Evolutionary conservation across 2,888 invertebrate species (phyloP), one percentile per base, ranked within the genome.

Genomic region (Athalia cordata): DNA sequence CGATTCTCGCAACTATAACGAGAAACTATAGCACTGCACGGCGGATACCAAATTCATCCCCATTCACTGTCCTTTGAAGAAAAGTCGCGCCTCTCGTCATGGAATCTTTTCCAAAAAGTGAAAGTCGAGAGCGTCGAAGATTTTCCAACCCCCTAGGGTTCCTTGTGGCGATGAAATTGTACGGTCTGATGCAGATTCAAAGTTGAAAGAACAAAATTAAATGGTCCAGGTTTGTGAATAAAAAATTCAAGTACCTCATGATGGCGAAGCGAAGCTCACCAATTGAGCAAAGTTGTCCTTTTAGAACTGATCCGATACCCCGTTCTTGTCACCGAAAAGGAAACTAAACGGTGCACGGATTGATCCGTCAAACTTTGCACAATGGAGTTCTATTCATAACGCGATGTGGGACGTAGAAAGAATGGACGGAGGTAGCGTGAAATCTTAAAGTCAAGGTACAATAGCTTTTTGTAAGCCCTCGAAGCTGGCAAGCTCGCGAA

Each of bases 401-500:
- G 68, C 64, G 65, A 62, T 67, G 49, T 55, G 74, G 78, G 64
- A 4, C 75, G 59, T 62, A 47, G 64, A 78, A 78, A 78, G 74
- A 78, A 78, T 67, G 66, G 52, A 77, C 75, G 62, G 57, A 74
- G 59, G 70, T 74, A 79, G 80, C 80, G 81, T 80, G 84, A 84
- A 85, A 85, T 85, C 85, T 87, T 84, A 81, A 83, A 84, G 84
- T 82, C 82, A 79, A 81, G 81, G 80, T 81, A 85, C 86, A 87
- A 87, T 86, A 79, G 85, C 83, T 85, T 85, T 85, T 83, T 81
- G 83, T 84, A 80, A 85, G 82, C 81, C 82, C 81, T 82, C 79
- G 80, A 76, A 29, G 29, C 29, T 29, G 78, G 80, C 79, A 49
- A 80, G 78, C 81, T 77, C 79, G 75, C 77, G 74, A 77, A 80